Percentiles rank a stretch among this genome's conserved stretches.
phyloP scores from a whole-genome alignment of 2,888 invertebrate species.

The Sinelater perroti region DNA sequence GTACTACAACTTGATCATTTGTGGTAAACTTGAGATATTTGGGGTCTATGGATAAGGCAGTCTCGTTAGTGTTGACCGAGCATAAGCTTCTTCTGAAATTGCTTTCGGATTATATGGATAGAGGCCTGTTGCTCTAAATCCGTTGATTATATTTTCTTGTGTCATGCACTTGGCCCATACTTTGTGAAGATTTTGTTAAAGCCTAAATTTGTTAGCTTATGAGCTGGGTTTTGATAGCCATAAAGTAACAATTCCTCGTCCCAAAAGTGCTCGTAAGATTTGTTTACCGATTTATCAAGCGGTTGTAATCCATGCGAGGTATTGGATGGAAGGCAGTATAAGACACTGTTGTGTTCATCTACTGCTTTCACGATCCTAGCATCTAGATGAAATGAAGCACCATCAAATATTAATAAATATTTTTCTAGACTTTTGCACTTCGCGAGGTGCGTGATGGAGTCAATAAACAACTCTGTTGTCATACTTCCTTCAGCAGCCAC shows the following conservation, averaged over 20 bases:
- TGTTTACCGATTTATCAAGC: constrained; percentile 51
- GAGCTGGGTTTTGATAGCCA: no score
- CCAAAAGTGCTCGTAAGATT: constrained; percentile 52
- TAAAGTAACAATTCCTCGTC: constrained; percentile 45
- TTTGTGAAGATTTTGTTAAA: constrained; percentile 27
- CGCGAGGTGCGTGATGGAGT: constrained; percentile 45
- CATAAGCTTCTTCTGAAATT: neutral
- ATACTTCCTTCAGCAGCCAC: constrained; percentile 49
- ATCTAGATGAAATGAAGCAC: constrained; percentile 49
- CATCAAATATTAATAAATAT: constrained; percentile 48
- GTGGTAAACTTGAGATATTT: no score
- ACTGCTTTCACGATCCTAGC: constrained; percentile 48
- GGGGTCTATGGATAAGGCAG: no score
- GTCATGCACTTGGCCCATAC: neutral
- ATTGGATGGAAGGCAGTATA: constrained; percentile 54
- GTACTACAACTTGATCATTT: no score
- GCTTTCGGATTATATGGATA: neutral
- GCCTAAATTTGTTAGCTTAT: no score
- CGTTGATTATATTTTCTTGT: neutral
- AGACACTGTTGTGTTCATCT: constrained; percentile 44
- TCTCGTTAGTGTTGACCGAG: neutral
- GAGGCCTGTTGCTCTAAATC: neutral
- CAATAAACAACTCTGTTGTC: constrained; percentile 29
- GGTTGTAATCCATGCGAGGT: constrained; percentile 55
- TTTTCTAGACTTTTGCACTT: constrained; percentile 42